Conservation (phyloP, 2,888 invertebrate species). For the Latrodectus hesperus region DNA sequence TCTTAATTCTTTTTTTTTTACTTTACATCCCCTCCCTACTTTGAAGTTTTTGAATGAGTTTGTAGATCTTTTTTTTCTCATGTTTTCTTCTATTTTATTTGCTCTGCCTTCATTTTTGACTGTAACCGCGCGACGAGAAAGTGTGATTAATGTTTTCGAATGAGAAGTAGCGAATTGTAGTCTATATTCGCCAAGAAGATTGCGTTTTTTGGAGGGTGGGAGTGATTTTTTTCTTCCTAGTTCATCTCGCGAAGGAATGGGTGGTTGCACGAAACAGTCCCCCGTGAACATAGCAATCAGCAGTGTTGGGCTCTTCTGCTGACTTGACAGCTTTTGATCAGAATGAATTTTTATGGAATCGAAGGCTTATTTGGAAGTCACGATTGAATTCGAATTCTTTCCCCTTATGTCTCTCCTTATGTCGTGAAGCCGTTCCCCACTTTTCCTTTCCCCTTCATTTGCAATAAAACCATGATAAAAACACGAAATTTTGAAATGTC, state of each 20-base stretch:
- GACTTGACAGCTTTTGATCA: background rate
- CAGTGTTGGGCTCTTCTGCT: background rate
- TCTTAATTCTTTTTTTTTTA: conserved; percentile 15
- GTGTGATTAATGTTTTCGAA: conserved; percentile 50
- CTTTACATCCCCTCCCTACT: background rate
- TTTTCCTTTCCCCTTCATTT: too few species aligned
- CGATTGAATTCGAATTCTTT: too few species aligned
- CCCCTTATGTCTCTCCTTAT: too few species aligned
- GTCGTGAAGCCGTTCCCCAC: too few species aligned
- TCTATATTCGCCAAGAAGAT: background rate
- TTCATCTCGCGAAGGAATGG: background rate
- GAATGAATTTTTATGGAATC: too few species aligned
- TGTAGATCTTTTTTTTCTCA: conserved; percentile 8
- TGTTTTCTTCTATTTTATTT: background rate
- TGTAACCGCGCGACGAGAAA: conserved; percentile 18
- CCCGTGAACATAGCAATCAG: background rate
- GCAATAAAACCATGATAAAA: too few species aligned
- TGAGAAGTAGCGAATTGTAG: conserved; percentile 21
- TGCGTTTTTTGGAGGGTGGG: background rate
- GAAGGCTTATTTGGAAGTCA: too few species aligned
- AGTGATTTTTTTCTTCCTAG: background rate
- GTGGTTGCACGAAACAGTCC: background rate
- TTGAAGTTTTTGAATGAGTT: background rate
- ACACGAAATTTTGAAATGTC: too few species aligned
- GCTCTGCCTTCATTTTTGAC: conserved; percentile 2